Evolutionary conservation across 1,140 invertebrate genomes (phyloP), one percentile per base, ranked within the genome.

Genomic region (Drosophila suzukii): DNA sequence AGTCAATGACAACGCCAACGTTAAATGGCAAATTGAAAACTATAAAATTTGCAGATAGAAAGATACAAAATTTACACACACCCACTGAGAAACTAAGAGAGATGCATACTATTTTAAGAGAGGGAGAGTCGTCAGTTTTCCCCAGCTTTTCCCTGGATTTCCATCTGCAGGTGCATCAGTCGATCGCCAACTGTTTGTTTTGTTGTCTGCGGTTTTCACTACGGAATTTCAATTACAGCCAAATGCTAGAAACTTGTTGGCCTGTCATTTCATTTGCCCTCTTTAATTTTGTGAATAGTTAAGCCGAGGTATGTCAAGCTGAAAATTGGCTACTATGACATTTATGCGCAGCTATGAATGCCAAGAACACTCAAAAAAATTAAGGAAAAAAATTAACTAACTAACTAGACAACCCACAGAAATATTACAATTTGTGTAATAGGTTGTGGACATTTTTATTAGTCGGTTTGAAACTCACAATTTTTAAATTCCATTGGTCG

Each of bases 141-240:
- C 30, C 30, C 39, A 63, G 55, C 24, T 55, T 55, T 54, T 44
- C 27, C 60, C 34, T 36, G 12, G 13, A 15, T 27, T 59, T 36
- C 32, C 30, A 34, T 47, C 20, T 3, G 17, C 27, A 54, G 49
- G 39, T 63, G 60, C 38, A 39, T 53, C 59, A 62, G 59, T 62
- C 27, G 34, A 41, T 41, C 46, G 34, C 44, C 47, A 41, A n/a
- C 49, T 32, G 49, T 36, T 53, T 36, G 32, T 34, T 32, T 51
- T 51, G 30, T 51, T 36, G 50, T 12, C 49, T 50, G 49, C n/a
- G n/a, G 49, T 30, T 50, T 50, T 50, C 24, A 13, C n/a, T 32
- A 15, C 46, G 47, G 17, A 60, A 60, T 34, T 60, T 50, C 11
- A 50, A 60, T 50, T 43, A 17, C 24, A n/a, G 15, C 1, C n/a